Conservation (phyloP, 2,888 invertebrate genomes). For the Cerastis leucographa region DNA sequence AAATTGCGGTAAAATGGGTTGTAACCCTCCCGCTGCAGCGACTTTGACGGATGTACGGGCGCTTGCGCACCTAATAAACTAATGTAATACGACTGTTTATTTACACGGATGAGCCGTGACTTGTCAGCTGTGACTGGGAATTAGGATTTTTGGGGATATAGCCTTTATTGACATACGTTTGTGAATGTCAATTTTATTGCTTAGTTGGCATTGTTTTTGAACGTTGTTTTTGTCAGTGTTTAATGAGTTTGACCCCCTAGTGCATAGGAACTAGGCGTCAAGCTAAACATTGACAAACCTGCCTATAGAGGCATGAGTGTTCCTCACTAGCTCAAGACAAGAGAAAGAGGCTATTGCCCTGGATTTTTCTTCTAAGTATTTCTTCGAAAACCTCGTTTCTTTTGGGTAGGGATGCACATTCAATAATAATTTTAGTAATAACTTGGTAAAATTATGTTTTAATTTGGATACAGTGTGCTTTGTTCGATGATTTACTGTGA, state of each 20-base stretch:
- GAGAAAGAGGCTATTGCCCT: neutral
- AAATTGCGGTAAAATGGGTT: slow-evolving; percentile 87
- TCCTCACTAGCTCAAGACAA: neutral
- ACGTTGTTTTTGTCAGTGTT: neutral
- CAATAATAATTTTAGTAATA: neutral
- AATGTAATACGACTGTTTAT: slow-evolving; percentile 76
- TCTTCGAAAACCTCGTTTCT: neutral
- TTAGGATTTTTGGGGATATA: slow-evolving; percentile 3
- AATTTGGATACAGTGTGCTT: neutral
- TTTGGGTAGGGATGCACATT: neutral
- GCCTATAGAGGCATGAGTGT: neutral
- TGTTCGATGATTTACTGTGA: neutral
- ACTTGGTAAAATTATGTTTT: neutral
- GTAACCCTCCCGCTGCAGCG: slow-evolving; percentile 80
- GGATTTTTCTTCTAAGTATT: neutral
- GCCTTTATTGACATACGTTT: slow-evolving; percentile 8
- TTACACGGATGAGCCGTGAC: slow-evolving; percentile 45
- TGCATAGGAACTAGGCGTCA: no score
- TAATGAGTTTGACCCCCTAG: no score
- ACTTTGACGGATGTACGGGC: slow-evolving; percentile 87
- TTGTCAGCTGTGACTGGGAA: slow-evolving; percentile 52
- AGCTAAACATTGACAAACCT: no score
- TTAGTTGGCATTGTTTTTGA: neutral
- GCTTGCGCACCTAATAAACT: slow-evolving; percentile 88
- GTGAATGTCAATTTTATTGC: neutral